A percentile compares a stretch with the other conserved stretches of the same genome.
Conservation (phyloP, 2,888 invertebrate species). For the Lasioglossum marginatum region DNA sequence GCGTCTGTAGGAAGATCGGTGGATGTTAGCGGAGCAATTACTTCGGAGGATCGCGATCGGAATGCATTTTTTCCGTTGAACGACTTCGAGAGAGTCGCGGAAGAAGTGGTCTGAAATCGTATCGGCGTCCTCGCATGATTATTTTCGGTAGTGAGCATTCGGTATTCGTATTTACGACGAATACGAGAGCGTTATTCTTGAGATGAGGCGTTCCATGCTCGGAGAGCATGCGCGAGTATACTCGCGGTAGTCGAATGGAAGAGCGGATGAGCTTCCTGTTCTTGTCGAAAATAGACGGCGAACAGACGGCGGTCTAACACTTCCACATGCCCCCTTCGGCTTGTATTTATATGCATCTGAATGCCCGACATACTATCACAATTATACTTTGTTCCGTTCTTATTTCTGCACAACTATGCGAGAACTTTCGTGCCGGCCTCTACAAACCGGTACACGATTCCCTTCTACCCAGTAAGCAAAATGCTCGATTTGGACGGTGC, state of each 20-base stretch:
- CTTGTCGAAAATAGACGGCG: slow-evolving; percentile 69
- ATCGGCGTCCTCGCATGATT: slow-evolving; percentile 65
- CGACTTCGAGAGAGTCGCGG: slow-evolving; percentile 42
- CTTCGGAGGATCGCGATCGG: slow-evolving; percentile 17
- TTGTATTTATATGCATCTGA: slow-evolving; percentile 62
- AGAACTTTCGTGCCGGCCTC: not conserved
- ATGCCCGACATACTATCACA: not conserved
- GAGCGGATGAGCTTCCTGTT: slow-evolving; percentile 68
- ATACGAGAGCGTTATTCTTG: slow-evolving; percentile 44
- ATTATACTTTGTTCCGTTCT: slow-evolving; percentile 4
- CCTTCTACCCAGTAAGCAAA: too few relatives aligned
- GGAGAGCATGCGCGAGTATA: slow-evolving; percentile 60
- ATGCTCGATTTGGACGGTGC: too few relatives aligned
- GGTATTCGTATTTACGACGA: slow-evolving; percentile 72
- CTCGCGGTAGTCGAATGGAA: slow-evolving; percentile 28
- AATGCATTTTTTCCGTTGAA: slow-evolving; percentile 58
- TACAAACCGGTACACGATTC: not conserved
- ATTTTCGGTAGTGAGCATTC: slow-evolving; percentile 75
- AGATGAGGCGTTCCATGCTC: slow-evolving; percentile 27
- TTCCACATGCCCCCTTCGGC: slow-evolving; percentile 28
- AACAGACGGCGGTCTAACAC: slow-evolving; percentile 53
- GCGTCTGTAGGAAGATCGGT: not conserved
- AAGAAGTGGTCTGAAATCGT: slow-evolving; percentile 52
- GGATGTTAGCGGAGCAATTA: not conserved
- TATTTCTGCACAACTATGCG: slow-evolving; percentile 6